Evolutionary conservation across 92 coral and sea anemone species (phyloP).

Genomic region (Siderastrea siderea): DNA sequence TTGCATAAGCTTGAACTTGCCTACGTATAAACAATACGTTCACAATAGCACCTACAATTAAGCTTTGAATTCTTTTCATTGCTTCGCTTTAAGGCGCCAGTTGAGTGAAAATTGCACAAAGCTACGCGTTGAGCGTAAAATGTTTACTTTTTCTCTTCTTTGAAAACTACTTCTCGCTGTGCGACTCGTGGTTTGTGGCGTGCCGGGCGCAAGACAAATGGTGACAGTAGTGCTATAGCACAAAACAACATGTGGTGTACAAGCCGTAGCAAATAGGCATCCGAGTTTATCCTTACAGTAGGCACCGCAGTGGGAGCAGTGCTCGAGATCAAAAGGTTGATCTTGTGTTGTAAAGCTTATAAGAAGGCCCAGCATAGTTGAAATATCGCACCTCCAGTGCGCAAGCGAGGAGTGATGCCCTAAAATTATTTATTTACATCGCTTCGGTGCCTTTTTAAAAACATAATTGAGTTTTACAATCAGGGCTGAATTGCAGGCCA

Average conservation of each 20-base stretch:
- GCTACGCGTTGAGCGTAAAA: conserved; percentile 15
- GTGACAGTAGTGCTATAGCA: neutral
- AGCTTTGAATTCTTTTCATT: conserved; percentile 40
- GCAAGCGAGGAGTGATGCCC: conserved; percentile 38
- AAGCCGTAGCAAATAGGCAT: neutral
- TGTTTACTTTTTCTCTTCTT: conserved; percentile 16
- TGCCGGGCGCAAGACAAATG: conserved; percentile 40
- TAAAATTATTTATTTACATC: conserved; percentile 27
- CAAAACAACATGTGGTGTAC: neutral
- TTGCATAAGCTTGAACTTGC: conserved; percentile 77
- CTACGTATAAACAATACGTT: conserved; percentile 48
- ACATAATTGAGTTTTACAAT: neutral
- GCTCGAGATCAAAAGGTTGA: conserved; percentile 27
- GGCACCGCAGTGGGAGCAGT: conserved; percentile 5
- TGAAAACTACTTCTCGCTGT: conserved; percentile 18
- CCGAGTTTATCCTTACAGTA: conserved; percentile 1
- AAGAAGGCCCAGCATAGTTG: conserved; percentile 10
- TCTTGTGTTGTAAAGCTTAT: neutral
- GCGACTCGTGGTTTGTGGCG: conserved; percentile 46
- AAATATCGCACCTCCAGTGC: conserved; percentile 4
- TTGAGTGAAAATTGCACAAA: conserved; percentile 36
- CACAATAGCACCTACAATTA: conserved; percentile 30
- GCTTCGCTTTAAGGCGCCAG: conserved; percentile 10
- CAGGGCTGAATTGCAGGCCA: neutral
- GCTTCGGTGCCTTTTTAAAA: neutral